Evolutionary conservation across 2,888 invertebrate genomes (phyloP).

Genomic region (Tenthredo mesomela): DNA sequence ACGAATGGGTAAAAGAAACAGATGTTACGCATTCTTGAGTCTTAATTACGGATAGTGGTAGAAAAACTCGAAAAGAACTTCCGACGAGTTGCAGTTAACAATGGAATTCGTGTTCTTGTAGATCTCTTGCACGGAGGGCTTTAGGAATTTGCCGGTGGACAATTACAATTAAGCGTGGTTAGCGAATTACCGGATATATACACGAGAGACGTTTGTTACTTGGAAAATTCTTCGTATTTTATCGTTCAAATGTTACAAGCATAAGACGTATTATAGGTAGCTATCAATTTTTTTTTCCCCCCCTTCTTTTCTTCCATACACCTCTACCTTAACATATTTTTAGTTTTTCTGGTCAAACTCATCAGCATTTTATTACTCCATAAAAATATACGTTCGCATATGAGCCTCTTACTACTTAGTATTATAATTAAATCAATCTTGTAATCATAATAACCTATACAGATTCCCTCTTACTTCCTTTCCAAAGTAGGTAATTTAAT

Average conservation of each 20-base stretch:
- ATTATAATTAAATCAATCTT: constrained; percentile 32
- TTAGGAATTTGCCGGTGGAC: constrained; percentile 74
- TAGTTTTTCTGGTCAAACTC: not conserved
- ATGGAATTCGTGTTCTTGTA: constrained; percentile 75
- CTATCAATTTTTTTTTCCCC: not conserved
- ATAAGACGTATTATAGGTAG: not conserved
- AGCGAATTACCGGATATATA: constrained; percentile 67
- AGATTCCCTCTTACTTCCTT: not conserved
- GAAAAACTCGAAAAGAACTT: constrained; percentile 3
- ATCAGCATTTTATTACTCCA: constrained; percentile 28
- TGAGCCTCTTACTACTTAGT: not conserved
- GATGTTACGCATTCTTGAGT: constrained; percentile 68
- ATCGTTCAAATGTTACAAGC: not conserved
- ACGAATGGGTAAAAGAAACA: constrained; percentile 67
- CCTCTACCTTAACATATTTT: not conserved
- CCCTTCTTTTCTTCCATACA: too few relatives aligned
- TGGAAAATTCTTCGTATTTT: constrained; percentile 34
- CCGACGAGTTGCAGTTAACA: constrained; percentile 71
- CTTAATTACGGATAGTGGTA: constrained; percentile 57
- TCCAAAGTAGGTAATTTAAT: not conserved
- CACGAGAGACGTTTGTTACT: constrained; percentile 16
- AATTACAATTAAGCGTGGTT: constrained; percentile 78
- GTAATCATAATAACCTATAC: constrained; percentile 14
- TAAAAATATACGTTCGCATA: not conserved
- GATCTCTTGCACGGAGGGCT: constrained; percentile 59